Base-by-base conservation (phyloP, 2,113 vertebrate species). In the Pao palembangensis region DNA sequence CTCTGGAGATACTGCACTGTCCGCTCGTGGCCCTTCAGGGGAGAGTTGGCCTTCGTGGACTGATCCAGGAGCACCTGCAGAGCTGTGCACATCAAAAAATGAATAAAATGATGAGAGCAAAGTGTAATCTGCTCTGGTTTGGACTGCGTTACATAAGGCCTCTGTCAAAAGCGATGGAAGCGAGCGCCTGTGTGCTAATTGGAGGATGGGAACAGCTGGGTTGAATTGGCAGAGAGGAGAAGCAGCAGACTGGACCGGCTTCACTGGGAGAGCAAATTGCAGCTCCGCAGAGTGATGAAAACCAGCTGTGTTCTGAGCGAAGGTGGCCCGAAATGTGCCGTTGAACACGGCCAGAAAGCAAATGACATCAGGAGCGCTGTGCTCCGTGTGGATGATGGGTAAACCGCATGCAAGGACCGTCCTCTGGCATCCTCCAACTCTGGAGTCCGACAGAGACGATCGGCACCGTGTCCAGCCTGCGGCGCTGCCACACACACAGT, bases 31-130 rank as follows among this genome's bases (percentile, higher is more conserved):
- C 97, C 97, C 84, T 98, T 99, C 80, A 99, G 88, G 1, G 96
- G 96, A 0, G 97, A 99, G 85, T 99, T 98, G 42, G 97, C 96
- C 87, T 99, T 99, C 65, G 96, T 98, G 54, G 97, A 98, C 76
- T 99, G 97, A 82, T 98, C 96, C 81, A 98, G 89, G 44, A 99
- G 89, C 19, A 98, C 95, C 91, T 98, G 94, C 48, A 98, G 90
- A 34, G 95, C 97, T 98, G 90, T 0, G 8, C 73, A 31, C 72
- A 67, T n/a, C 23, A 13, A 55, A 66, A 46, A n/a, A 10, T n/a
- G n/a, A 13, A 51, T 34, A 46, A 53, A 55, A 50, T 15, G 49
- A 55, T 16, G 50, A 50, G 63, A 55, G 41, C 16, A 49, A 44
- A 21, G 58, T 11, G 55, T 70, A 67, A 64, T 64, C 20, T 18